Evolutionary conservation across 2,797 vertebrate species (phyloP).

Genomic region (Toxotes lorentzi): DNA sequence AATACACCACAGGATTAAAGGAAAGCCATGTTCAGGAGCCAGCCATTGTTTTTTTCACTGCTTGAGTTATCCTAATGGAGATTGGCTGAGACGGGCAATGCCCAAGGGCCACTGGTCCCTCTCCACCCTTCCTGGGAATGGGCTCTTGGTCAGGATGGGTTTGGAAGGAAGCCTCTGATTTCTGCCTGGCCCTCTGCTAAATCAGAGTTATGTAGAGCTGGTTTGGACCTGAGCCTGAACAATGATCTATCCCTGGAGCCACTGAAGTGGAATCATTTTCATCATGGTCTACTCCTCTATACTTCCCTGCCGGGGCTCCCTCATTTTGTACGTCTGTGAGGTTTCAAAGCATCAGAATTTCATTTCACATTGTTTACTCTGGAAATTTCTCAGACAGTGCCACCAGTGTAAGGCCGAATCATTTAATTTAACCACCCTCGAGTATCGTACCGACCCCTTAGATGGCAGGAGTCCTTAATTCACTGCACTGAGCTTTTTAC

Average conservation of each 20-base stretch:
- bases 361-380: constrained; percentile 63
- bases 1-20: constrained; percentile 47
- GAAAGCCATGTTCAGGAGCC: constrained; percentile 51
- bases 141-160: constrained; percentile 66
- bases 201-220: constrained; percentile 66
- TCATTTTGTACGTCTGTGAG: constrained; percentile 32
- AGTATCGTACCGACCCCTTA: constrained; percentile 14
- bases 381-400: constrained; percentile 43
- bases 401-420: constrained; percentile 43
- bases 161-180: constrained; percentile 72
- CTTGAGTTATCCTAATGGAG: constrained; percentile 70
- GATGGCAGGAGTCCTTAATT: constrained; percentile 50
- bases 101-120: constrained; percentile 69
- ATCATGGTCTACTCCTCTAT: constrained; percentile 50
- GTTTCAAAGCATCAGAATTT: constrained; percentile 55
- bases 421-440: constrained; percentile 33
- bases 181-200: constrained; percentile 64
- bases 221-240: constrained; percentile 68
- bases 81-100: constrained; percentile 65
- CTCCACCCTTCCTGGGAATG: constrained; percentile 76
- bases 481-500: constrained; percentile 32
- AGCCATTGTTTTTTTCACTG: constrained; percentile 46
- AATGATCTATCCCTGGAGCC: constrained; percentile 66
- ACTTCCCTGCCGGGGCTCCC: constrained; percentile 41
- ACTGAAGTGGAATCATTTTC: constrained; percentile 64